Conservation (phyloP, 1,140 invertebrate species). For the Bombus breviceps region DNA sequence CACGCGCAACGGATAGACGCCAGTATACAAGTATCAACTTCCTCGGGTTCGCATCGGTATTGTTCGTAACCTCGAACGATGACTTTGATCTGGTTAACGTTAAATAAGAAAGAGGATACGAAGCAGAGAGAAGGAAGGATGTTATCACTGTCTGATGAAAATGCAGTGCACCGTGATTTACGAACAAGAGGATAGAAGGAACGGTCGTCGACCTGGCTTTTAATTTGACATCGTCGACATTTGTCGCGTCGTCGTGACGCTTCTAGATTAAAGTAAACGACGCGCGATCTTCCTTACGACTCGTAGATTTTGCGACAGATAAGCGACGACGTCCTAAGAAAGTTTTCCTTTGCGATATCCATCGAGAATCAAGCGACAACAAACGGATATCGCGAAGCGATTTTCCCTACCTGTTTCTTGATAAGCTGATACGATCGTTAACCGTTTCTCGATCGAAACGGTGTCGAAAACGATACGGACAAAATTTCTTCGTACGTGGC, state of each 20-base stretch:
- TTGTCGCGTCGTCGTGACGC: neutral
- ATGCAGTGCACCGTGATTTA: slow-evolving; percentile 6
- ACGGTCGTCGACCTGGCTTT: slow-evolving; percentile 6
- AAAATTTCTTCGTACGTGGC: neutral
- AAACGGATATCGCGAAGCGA: neutral
- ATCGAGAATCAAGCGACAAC: neutral
- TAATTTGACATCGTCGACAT: slow-evolving; percentile 15
- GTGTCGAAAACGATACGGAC: neutral
- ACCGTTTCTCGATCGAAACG: neutral
- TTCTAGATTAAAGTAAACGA: slow-evolving; percentile 7
- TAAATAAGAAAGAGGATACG: neutral
- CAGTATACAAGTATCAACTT: neutral
- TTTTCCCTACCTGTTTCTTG: no score
- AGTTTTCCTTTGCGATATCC: slow-evolving; percentile 9
- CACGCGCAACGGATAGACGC: no score
- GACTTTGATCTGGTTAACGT: no score
- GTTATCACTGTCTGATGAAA: slow-evolving; percentile 1
- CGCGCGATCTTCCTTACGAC: neutral
- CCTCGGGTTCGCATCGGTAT: neutral
- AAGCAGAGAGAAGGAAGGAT: neutral
- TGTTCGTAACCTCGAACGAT: neutral
- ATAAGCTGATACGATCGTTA: no score
- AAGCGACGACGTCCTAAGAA: neutral
- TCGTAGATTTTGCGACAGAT: neutral
- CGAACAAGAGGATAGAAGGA: neutral